phyloP scores from a whole-genome alignment of 2,797 vertebrate genomes.

The Hylomyscus alleni region DNA sequence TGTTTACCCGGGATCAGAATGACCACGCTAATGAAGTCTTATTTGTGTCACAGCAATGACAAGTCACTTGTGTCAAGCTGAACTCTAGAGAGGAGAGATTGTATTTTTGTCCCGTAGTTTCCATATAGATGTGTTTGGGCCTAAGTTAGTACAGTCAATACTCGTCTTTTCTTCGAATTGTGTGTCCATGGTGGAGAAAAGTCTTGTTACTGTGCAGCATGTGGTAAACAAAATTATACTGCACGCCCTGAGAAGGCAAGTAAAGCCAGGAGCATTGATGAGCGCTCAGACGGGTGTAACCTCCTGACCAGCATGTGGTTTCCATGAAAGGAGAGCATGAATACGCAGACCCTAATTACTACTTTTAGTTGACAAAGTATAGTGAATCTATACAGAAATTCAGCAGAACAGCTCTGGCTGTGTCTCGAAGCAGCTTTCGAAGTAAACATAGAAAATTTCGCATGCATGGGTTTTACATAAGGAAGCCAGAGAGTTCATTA shows the following conservation, averaged over 20 bases:
- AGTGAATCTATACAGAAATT: not conserved
- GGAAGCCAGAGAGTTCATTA: conserved; percentile 6
- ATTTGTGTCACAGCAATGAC: conserved; percentile 88
- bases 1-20: conserved; percentile 89
- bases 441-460: conserved; percentile 62
- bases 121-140: conserved; percentile 49
- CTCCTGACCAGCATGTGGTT: conserved; percentile 59
- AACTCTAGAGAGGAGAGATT: conserved; percentile 19
- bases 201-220: conserved; percentile 53
- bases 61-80: conserved; percentile 85
- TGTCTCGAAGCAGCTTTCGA: conserved; percentile 61
- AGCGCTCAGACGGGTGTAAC: conserved; percentile 64
- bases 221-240: conserved; percentile 66
- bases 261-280: conserved; percentile 38
- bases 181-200: conserved; percentile 70
- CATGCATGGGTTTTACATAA: not conserved
- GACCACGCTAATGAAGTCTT: conserved; percentile 89
- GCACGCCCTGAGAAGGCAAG: not conserved
- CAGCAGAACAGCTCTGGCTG: not conserved
- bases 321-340: conserved; percentile 75
- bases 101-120: conserved; percentile 78
- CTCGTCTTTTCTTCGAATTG: conserved; percentile 76
- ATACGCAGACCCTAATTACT: conserved; percentile 57
- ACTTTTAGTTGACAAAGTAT: conserved; percentile 68
- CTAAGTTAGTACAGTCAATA: conserved; percentile 76